These are phyloP conservation scores for Oncorhynchus mykiss DNA, from an alignment of 2,113 vertebrate genomes.

Conservation along the genomic window DNA sequence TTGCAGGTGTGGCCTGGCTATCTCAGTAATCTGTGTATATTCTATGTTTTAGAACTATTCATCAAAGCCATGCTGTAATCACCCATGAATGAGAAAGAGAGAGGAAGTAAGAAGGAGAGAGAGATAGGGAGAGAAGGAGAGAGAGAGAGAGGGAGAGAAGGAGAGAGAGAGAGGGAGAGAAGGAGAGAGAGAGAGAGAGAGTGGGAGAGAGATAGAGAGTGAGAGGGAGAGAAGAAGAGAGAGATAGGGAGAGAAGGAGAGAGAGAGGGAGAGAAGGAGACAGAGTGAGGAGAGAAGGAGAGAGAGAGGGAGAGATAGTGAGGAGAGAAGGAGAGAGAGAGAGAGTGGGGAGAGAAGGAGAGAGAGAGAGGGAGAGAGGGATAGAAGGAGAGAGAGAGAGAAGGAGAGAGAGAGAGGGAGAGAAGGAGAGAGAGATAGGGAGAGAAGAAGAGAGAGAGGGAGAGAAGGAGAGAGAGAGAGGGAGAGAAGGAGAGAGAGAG, in stretches of 20 bases:
- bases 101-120: no score
- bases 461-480: background rate
- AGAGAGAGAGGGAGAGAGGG: background rate
- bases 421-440: background rate
- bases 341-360: background rate
- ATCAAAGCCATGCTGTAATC: conserved; percentile 66
- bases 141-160: no score
- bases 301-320: no score
- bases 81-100: background rate
- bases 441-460: background rate
- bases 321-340: no score
- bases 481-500: background rate
- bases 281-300: no score
- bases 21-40: conserved; percentile 61
- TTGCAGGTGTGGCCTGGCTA: conserved; percentile 16
- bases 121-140: no score
- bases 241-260: no score
- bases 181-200: no score
- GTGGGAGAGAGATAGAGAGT: no score
- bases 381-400: background rate
- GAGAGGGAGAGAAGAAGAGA: no score
- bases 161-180: no score
- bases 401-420: accelerated
- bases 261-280: no score
- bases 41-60: conserved; percentile 72